Base-by-base conservation (phyloP, 2,797 vertebrate species). In the Acrossocheilus fasciatus region DNA sequence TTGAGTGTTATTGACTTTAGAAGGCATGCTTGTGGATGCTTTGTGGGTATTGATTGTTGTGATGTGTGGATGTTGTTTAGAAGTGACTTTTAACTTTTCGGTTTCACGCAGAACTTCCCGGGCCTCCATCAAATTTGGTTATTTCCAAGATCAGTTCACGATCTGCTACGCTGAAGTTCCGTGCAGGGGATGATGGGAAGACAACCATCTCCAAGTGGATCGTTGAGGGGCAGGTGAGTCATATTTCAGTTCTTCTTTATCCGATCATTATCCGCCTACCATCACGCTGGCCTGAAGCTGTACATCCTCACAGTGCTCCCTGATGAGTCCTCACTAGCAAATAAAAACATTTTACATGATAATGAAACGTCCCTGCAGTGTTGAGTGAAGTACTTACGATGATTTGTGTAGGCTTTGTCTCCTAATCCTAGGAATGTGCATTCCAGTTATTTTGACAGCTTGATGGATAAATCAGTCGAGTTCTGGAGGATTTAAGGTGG, bases 61-160 rank as follows among this genome's bases (percentile, higher is more conserved):
- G 59, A 74, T 72, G 83, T 85, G 75, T 15, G 14, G 70, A 66
- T 34, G 47, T 69, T 41, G 23, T 86, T 74, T 66, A 50, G 91
- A 84, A 80, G 6, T 10, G 3, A 57, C 81, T 36, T 81, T 79
- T 89, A 4, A 88, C 54, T 84, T 88, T 72, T 57, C 15, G n/a
- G 2, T 30, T 64, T 82, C 54, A 87, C 88, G 9, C 89, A 99
- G 98, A 99, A 86, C 97, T 98, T 90, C 98, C 98, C 14, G 98
- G 98, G 3, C 95, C 97, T 41, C 98, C 98, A 0, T 96, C 97
- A 85, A 97, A 98, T 90, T 93, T 99, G 82, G 96, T 98, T 89
- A 98, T 99, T 89, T 97, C 98, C 90, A 99, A 99, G 94, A 99
- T 99, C 91, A 98, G 98, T 91, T 97, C 98, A 66, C 96, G 97